These are phyloP conservation scores for Muraenolepis orangiensis DNA, from an alignment of 2,797 vertebrate species.

Conservation along the genomic window DNA sequence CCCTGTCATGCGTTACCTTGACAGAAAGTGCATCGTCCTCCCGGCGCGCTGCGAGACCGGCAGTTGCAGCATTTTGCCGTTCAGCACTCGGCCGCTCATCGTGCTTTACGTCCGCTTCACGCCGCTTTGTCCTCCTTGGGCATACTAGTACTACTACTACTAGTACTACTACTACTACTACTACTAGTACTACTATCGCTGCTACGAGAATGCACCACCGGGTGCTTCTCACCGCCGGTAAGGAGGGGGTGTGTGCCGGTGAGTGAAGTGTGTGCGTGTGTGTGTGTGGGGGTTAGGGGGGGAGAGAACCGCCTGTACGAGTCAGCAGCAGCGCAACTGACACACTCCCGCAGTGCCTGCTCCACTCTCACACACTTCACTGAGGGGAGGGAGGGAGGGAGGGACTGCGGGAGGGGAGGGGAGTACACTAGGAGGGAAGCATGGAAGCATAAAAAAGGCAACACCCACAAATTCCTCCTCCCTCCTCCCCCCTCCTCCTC, in stretches of 20 bases:
- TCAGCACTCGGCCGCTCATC: conserved; percentile 77
- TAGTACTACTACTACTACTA: conserved; percentile 3
- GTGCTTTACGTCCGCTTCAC: conserved; percentile 52
- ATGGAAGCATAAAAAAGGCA: conserved; percentile 53
- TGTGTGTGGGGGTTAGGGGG: too few species aligned
- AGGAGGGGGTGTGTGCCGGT: too few species aligned
- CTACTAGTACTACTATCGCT: conserved; percentile 5
- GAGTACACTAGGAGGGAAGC: conserved; percentile 47
- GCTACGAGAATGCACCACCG: conserved; percentile 23
- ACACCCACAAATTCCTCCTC: conserved; percentile 72
- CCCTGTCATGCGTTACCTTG: conserved; percentile 67
- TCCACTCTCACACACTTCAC: conserved; percentile 34
- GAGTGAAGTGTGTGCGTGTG: too few species aligned
- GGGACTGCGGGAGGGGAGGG: conserved; percentile 44
- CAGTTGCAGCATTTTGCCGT: conserved; percentile 77
- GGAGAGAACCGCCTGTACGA: conserved; percentile 60
- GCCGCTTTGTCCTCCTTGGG: conserved; percentile 58
- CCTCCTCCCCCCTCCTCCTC: too few species aligned
- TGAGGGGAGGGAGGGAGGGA: conserved; percentile 33
- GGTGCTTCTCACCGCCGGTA: conserved; percentile 32
- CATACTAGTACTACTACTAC: conserved; percentile 48
- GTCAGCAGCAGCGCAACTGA: conserved; percentile 65
- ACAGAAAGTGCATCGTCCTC: conserved; percentile 78
- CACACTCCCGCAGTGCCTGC: conserved; percentile 62
- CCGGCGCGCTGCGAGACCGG: conserved; percentile 70